A percentile compares a stretch with the other conserved stretches of the same genome.
phyloP scores from a whole-genome alignment of 2,888 invertebrate genomes.

The Hipparchia semele region DNA sequence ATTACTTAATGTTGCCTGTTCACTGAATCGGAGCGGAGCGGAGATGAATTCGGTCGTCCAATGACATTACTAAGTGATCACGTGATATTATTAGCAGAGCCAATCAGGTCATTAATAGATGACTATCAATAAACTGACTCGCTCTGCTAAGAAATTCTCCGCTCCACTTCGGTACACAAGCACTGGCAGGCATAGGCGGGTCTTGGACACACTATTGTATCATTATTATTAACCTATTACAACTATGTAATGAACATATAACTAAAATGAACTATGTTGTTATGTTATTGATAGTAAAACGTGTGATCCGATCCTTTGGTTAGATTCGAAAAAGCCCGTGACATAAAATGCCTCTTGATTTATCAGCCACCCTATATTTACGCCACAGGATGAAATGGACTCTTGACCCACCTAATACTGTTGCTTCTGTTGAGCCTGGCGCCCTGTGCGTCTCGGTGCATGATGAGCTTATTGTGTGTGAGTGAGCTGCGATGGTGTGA shows the following conservation, averaged over 20 bases:
- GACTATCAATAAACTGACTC: no score
- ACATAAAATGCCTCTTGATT: not conserved
- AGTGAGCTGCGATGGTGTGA: conserved; percentile 86
- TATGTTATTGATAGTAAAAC: not conserved
- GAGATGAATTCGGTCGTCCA: no score
- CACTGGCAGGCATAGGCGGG: no score
- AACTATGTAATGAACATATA: no score
- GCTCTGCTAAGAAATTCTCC: no score
- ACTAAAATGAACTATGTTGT: no score
- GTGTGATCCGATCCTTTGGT: not conserved
- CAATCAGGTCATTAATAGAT: no score
- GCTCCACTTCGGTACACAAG: no score
- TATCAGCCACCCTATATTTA: conserved; percentile 6
- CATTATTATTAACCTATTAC: no score
- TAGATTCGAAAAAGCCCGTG: not conserved
- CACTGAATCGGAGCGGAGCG: no score
- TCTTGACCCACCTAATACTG: conserved; percentile 91
- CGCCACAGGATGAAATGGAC: conserved; percentile 18
- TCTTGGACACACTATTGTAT: no score
- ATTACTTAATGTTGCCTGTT: not conserved
- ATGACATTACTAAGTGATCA: no score
- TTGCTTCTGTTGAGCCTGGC: conserved; percentile 93
- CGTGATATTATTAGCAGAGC: not conserved
- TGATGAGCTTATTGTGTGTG: conserved; percentile 84
- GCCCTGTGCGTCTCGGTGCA: conserved; percentile 83